Evolutionary conservation across 2,888 invertebrate genomes (phyloP).

Genomic region (Troilus luridus): DNA sequence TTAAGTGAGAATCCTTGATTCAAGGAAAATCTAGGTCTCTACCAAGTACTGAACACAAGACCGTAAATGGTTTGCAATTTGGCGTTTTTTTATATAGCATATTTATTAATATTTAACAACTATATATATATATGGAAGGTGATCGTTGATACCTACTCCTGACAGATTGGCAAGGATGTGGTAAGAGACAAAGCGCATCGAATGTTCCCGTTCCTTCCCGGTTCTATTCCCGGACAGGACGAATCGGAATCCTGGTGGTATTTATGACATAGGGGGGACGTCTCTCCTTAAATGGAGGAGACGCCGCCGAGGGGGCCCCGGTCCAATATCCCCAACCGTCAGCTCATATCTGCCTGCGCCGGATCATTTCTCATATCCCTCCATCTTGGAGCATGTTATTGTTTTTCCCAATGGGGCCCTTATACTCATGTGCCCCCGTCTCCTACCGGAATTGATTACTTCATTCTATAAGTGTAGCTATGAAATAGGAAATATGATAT

Average conservation of each 20-base stretch:
- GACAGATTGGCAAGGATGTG: background rate
- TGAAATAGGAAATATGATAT: background rate
- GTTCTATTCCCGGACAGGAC: background rate
- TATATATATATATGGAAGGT: too few species aligned
- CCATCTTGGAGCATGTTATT: constrained; percentile 4
- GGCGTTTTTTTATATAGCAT: too few species aligned
- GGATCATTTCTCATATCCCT: constrained; percentile 24
- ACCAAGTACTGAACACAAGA: too few species aligned
- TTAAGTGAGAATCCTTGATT: too few species aligned
- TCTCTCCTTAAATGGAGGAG: constrained; percentile 27
- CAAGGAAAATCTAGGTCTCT: too few species aligned
- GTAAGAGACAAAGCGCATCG: background rate
- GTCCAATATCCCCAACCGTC: constrained; percentile 32
- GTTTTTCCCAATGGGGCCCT: constrained; percentile 25
- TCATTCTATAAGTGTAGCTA: background rate
- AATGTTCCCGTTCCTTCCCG: background rate
- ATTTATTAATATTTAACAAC: too few species aligned
- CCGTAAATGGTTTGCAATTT: too few species aligned
- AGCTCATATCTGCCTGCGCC: constrained; percentile 18
- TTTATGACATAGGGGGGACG: background rate
- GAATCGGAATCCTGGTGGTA: constrained; percentile 6
- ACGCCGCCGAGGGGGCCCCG: background rate
- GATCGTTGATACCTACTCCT: background rate
- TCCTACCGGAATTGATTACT: background rate
- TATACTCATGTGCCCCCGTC: constrained; percentile 9